phyloP scores from a whole-genome alignment of 2,113 vertebrate species.

The Epinephelus moara region DNA sequence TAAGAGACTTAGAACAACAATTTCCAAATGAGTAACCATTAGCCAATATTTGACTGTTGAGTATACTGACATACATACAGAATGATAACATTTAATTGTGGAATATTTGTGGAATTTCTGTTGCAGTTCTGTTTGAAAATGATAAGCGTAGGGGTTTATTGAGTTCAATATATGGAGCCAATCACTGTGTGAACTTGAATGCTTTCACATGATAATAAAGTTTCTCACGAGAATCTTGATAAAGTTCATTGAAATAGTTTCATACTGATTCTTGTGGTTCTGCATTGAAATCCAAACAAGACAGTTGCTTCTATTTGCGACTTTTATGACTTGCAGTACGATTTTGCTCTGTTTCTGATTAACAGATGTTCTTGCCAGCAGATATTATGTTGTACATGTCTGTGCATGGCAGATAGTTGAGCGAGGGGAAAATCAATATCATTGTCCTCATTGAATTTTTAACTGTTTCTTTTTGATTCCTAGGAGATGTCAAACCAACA shows the following conservation, averaged over 20 bases:
- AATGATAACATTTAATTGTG: conserved; percentile 54
- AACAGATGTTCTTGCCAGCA: conserved; percentile 50
- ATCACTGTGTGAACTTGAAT: conserved; percentile 42
- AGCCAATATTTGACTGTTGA: conserved; percentile 51
- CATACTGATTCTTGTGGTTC: conserved; percentile 27
- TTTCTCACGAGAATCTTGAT: conserved; percentile 47
- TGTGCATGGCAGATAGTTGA: conserved; percentile 18
- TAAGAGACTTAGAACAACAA: conserved; percentile 11
- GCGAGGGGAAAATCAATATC: conserved; percentile 7
- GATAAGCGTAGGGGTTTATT: conserved; percentile 43
- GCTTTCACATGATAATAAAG: conserved; percentile 24
- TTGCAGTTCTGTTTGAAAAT: conserved; percentile 56
- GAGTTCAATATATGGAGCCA: conserved; percentile 38
- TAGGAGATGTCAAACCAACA: conserved; percentile 64
- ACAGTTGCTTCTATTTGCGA: not conserved
- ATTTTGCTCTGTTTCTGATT: conserved; percentile 66
- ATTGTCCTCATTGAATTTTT: conserved; percentile 9
- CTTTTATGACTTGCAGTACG: conserved; percentile 20
- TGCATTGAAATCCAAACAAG: conserved; percentile 2
- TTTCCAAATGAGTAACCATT: conserved; percentile 34
- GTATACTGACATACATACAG: not conserved
- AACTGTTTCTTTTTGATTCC: conserved; percentile 22
- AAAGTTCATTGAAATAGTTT: conserved; percentile 17
- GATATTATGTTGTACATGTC: conserved; percentile 11
- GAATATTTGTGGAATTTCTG: conserved; percentile 43